Base-by-base conservation (phyloP, 2,113 vertebrate species). In the Octodon degus region DNA sequence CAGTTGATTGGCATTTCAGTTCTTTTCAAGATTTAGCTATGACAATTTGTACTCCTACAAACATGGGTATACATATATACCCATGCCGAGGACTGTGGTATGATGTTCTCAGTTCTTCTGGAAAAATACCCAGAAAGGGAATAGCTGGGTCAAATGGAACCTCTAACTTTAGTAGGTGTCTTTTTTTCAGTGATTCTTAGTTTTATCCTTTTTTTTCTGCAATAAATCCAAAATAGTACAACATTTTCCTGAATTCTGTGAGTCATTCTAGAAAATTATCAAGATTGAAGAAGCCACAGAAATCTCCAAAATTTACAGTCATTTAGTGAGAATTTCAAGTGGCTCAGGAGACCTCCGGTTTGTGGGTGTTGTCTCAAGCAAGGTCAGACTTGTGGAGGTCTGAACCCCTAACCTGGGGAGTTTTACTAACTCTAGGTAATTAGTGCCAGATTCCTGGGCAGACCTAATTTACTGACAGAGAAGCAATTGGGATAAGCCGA, bases 251-350 rank as follows among this genome's bases (percentile, higher is more conserved):
- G 68, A 68, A 47, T 62, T 92, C 10, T 74, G 1, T 72, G 84
- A 80, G 25, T 62, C 80, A 43, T 95, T 74, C 47, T n/a, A 90
- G 22, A n/a, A 91, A 74, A 55, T 95, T 95, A n/a, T 81, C 30
- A 89, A 68, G 67, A 30, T n/a, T 87, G 12, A 25, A 19, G 27
- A 72, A 25, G 7, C 72, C 40, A 30, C 84, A 53, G 30, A 3
- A 83, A 53, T 30, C 14, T 67, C 58, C 32, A 43, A 85, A 63
- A 89, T 89, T 82, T 82, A 34, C 72, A 82, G 32, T 53, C 12
- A 72, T 4, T 55, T 40, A 8, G 60, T 92, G 50, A 97, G 81
- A 92, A 72, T n/a, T 83, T 12, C 32, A 90, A 32, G 43, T 86
- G 86, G 27, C 43, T 8, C 55, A 81, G 63, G 43, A 79, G 62